These are phyloP conservation scores for Leptopilina clavipes DNA, from an alignment of 1,140 invertebrate species.

Conservation along the genomic window DNA sequence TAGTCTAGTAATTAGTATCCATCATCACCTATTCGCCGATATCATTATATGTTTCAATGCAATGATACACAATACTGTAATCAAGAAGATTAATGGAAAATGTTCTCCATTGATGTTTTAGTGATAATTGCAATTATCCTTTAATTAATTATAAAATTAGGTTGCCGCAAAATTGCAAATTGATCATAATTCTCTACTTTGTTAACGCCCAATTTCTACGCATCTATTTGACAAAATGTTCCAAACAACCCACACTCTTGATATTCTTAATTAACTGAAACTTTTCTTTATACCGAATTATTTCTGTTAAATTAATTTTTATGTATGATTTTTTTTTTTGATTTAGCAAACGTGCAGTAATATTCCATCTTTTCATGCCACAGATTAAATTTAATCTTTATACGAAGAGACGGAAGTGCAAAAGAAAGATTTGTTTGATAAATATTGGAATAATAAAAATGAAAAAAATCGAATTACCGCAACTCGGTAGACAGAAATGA, in stretches of 20 bases:
- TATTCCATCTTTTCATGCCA: too few species aligned
- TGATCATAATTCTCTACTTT: constrained; percentile 2
- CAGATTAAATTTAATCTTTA: too few species aligned
- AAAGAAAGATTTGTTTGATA: background rate
- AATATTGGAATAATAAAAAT: background rate
- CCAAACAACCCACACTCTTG: background rate
- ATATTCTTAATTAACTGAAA: too few species aligned
- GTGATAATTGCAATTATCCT: background rate
- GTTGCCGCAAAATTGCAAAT: background rate
- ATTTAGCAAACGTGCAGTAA: too few species aligned
- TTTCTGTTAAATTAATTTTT: too few species aligned
- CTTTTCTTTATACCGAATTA: too few species aligned
- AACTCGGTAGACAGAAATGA: constrained; percentile 72
- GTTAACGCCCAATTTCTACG: background rate
- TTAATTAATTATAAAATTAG: constrained; percentile 11
- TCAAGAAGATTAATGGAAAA: background rate
- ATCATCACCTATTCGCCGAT: constrained; percentile 18
- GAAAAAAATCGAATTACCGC: constrained; percentile 64
- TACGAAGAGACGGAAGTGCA: background rate
- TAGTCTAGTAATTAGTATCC: constrained; percentile 17
- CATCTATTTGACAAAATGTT: background rate
- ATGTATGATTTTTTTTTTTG: too few species aligned
- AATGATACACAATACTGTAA: constrained; percentile 8
- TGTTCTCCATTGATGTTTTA: background rate
- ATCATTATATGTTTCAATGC: background rate